Evolutionary conservation across 2,888 invertebrate genomes (phyloP).

Genomic region (Endomychus coccineus): DNA sequence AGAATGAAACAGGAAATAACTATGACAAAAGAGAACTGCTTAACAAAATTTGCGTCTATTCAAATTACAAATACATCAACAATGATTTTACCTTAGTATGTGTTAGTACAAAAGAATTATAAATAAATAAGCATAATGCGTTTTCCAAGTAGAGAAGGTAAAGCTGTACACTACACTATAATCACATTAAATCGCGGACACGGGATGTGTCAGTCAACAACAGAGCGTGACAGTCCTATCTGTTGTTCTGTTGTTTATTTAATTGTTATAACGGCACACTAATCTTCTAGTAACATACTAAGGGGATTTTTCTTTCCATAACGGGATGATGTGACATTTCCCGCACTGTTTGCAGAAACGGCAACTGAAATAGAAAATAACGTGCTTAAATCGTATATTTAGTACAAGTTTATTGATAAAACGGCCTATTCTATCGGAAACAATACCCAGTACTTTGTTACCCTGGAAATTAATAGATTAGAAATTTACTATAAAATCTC

Average conservation of each 20-base stretch:
- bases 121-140: slow-evolving; percentile 25
- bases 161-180: slow-evolving; percentile 30
- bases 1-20: neutral
- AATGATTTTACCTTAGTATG: slow-evolving; percentile 13
- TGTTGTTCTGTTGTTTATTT: too few relatives aligned
- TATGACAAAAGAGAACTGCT: slow-evolving; percentile 1
- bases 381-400: too few relatives aligned
- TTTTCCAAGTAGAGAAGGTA: slow-evolving; percentile 10
- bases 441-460: too few relatives aligned
- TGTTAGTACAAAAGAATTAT: slow-evolving; percentile 15
- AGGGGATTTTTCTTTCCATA: slow-evolving; percentile 34
- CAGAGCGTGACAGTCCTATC: slow-evolving; percentile 8
- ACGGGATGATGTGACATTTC: slow-evolving; percentile 13
- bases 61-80: slow-evolving; percentile 10
- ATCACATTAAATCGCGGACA: slow-evolving; percentile 17
- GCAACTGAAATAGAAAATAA: slow-evolving; percentile 8
- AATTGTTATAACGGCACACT: too few relatives aligned
- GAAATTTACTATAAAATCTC: too few relatives aligned
- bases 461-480: too few relatives aligned
- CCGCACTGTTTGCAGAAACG: slow-evolving; percentile 7
- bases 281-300: slow-evolving; percentile 34
- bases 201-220: slow-evolving; percentile 4
- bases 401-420: too few relatives aligned
- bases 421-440: too few relatives aligned
- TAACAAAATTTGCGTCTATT: slow-evolving; percentile 13